Evolutionary conservation across 2,113 vertebrate genomes (phyloP).

Genomic region (Pterocles orientalis): DNA sequence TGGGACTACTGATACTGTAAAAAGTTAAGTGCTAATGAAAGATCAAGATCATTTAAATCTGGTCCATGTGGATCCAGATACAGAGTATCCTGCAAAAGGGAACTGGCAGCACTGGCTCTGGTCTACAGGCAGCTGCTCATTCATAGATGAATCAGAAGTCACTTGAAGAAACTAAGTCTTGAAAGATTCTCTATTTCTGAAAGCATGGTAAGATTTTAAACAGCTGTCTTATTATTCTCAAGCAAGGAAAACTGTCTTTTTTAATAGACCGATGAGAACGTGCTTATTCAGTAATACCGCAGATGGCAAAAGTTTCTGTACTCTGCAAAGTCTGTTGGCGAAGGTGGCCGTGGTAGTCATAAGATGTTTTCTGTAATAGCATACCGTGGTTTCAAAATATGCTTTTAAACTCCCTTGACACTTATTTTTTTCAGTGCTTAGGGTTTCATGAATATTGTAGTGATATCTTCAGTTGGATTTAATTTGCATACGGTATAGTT

Average conservation of each 20-base stretch:
- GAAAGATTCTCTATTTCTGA: constrained; percentile 9
- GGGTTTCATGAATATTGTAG: constrained; percentile 20
- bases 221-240: constrained; percentile 20
- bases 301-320: constrained; percentile 16
- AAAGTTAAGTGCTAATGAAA: neutral
- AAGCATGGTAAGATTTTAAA: constrained; percentile 4
- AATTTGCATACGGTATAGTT: constrained; percentile 16
- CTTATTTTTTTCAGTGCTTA: neutral
- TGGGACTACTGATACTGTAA: neutral
- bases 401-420: neutral
- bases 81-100: neutral
- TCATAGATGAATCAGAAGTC: neutral
- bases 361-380: neutral
- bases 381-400: neutral
- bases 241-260: neutral
- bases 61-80: neutral
- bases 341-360: constrained; percentile 20
- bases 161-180: neutral
- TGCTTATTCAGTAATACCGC: constrained; percentile 2
- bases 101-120: neutral
- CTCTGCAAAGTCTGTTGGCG: neutral
- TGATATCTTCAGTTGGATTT: neutral
- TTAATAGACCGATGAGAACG: neutral
- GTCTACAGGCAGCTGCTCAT: neutral
- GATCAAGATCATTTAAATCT: neutral